Conservation (phyloP, 2,113 vertebrate genomes). For the Collichthys lucidus region DNA sequence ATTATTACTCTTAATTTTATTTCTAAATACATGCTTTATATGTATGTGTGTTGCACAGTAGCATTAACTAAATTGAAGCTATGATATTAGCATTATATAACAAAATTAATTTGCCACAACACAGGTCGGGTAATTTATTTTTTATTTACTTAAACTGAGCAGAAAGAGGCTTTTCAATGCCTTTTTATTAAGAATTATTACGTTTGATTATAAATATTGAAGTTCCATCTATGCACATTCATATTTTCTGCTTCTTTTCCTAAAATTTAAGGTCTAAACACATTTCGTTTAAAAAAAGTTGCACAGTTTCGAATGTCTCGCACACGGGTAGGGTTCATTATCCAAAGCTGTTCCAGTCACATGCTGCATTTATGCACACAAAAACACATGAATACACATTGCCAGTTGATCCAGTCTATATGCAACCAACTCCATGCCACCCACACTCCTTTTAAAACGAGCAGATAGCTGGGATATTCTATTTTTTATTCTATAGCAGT, state of each 20-base stretch:
- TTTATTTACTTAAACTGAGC: slow-evolving; percentile 34
- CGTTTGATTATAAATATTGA: slow-evolving; percentile 10
- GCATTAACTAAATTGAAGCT: slow-evolving; percentile 52
- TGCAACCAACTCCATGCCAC: slow-evolving; percentile 65
- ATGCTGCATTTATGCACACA: slow-evolving; percentile 52
- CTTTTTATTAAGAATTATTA: slow-evolving; percentile 5
- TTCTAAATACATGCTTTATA: slow-evolving; percentile 29
- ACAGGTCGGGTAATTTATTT: slow-evolving; percentile 26
- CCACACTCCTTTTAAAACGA: slow-evolving; percentile 73
- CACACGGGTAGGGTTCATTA: slow-evolving; percentile 26
- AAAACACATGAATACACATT: slow-evolving; percentile 72
- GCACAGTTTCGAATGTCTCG: slow-evolving; percentile 11
- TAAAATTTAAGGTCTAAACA: neutral
- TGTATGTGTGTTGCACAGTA: slow-evolving; percentile 54
- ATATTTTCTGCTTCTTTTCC: neutral
- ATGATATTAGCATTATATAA: slow-evolving; percentile 23
- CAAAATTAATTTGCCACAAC: neutral
- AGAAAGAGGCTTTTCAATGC: neutral
- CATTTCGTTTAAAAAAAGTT: neutral
- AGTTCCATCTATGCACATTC: neutral
- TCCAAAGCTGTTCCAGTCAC: slow-evolving; percentile 31
- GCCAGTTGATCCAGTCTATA: slow-evolving; percentile 68
- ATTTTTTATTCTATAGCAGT: slow-evolving; percentile 60
- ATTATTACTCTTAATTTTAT: slow-evolving; percentile 64
- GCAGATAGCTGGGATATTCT: slow-evolving; percentile 68